Evolutionary conservation across 2,797 vertebrate species (phyloP).

Genomic region (Hybognathus amarus): DNA sequence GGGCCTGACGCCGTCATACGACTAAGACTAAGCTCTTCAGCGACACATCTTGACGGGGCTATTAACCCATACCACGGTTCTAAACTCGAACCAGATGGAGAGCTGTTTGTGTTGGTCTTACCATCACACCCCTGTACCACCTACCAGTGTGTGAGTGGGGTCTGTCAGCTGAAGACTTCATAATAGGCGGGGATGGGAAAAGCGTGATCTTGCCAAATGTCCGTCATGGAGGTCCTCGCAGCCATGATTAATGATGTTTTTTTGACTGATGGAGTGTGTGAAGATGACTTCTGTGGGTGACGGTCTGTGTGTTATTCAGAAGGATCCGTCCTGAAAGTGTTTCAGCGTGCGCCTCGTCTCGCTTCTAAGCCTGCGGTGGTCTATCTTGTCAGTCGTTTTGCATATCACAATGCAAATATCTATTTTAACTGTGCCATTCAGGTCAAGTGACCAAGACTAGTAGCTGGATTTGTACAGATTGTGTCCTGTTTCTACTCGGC

Average conservation of each 20-base stretch:
- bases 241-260: slow-evolving; percentile 64
- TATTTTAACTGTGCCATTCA: neutral
- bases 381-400: neutral
- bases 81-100: slow-evolving; percentile 67
- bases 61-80: slow-evolving; percentile 59
- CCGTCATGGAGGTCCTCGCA: slow-evolving; percentile 52
- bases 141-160: slow-evolving; percentile 48
- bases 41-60: slow-evolving; percentile 57
- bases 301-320: slow-evolving; percentile 16
- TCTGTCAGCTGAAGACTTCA: slow-evolving; percentile 55
- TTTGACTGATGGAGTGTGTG: slow-evolving; percentile 54
- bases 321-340: neutral
- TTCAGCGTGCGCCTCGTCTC: neutral
- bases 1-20: slow-evolving; percentile 50
- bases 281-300: slow-evolving; percentile 35
- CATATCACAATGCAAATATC: neutral
- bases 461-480: neutral
- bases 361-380: neutral
- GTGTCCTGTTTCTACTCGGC: neutral
- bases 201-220: slow-evolving; percentile 57
- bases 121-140: slow-evolving; percentile 39
- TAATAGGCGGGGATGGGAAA: slow-evolving; percentile 51
- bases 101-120: slow-evolving; percentile 55
- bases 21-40: slow-evolving; percentile 58
- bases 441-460: neutral